Evolutionary conservation across 2,113 vertebrate genomes (phyloP).

Genomic region (Grammomys surdaster): DNA sequence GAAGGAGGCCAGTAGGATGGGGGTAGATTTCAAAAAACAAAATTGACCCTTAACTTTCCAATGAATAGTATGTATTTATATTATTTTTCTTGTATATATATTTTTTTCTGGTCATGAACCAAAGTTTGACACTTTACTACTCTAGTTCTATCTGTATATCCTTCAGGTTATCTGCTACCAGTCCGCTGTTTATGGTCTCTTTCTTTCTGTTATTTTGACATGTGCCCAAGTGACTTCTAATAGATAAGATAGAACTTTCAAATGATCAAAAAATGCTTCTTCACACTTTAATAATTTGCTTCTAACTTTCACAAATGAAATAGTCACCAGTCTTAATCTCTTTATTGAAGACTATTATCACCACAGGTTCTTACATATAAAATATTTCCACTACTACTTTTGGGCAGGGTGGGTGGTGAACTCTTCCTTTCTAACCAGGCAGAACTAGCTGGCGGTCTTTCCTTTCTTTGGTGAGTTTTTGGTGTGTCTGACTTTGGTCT

Average conservation of each 20-base stretch:
- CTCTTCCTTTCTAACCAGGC: slow-evolving; percentile 60
- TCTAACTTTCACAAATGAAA: not conserved
- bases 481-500: slow-evolving; percentile 8
- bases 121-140: not conserved
- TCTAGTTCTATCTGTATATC: not conserved
- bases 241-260: slow-evolving; percentile 22
- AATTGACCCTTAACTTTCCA: slow-evolving; percentile 36
- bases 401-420: not conserved
- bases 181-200: not conserved
- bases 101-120: not conserved
- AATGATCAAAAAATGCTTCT: not conserved
- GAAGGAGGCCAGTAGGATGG: not conserved
- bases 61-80: not conserved
- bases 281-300: slow-evolving; percentile 16
- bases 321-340: not conserved
- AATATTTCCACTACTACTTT: not conserved
- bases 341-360: not conserved
- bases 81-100: not conserved
- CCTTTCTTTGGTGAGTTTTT: slow-evolving; percentile 51
- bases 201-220: not conserved
- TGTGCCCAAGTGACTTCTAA: not conserved
- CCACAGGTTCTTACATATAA: not conserved
- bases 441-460: slow-evolving; percentile 48
- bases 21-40: not conserved
- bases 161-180: not conserved